These are phyloP conservation scores for Eupithecia vulgata DNA, from an alignment of 2,888 invertebrate species.

Conservation along the genomic window DNA sequence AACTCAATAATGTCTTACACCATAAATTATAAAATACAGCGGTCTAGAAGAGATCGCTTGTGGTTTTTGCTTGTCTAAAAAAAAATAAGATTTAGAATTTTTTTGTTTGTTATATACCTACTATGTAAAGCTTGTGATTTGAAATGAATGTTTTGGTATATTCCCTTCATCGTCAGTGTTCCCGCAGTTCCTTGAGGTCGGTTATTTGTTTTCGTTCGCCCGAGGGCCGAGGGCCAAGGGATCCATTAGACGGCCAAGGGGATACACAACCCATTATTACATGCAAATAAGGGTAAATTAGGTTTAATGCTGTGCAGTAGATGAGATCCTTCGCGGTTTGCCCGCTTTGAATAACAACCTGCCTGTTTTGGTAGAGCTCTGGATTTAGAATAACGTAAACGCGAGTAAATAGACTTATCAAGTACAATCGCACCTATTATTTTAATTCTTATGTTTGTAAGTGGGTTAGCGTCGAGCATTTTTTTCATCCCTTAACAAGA, in stretches of 20 bases:
- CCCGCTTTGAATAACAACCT: slow-evolving; percentile 5
- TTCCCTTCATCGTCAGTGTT: neutral
- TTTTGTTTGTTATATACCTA: too few relatives aligned
- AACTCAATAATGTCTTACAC: too few relatives aligned
- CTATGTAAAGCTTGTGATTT: neutral
- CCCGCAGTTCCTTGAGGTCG: slow-evolving; percentile 9
- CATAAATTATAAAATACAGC: too few relatives aligned
- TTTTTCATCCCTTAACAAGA: too few relatives aligned
- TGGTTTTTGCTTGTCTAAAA: too few relatives aligned
- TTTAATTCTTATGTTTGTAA: too few relatives aligned
- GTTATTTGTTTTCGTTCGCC: slow-evolving; percentile 49
- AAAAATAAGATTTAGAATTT: too few relatives aligned
- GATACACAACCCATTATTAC: slow-evolving; percentile 52
- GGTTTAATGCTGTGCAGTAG: slow-evolving; percentile 47
- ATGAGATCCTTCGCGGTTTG: slow-evolving; percentile 21
- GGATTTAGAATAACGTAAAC: neutral
- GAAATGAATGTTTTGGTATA: neutral
- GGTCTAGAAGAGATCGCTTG: too few relatives aligned
- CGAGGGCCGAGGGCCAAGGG: slow-evolving; percentile 42
- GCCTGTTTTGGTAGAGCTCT: slow-evolving; percentile 7
- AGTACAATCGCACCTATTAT: too few relatives aligned
- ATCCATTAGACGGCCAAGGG: slow-evolving; percentile 40
- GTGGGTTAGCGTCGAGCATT: too few relatives aligned
- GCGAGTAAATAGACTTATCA: neutral
- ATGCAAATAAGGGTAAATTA: slow-evolving; percentile 55